Evolutionary conservation across 2,888 invertebrate genomes (phyloP).

Genomic region (Asteroscopus sphinx): DNA sequence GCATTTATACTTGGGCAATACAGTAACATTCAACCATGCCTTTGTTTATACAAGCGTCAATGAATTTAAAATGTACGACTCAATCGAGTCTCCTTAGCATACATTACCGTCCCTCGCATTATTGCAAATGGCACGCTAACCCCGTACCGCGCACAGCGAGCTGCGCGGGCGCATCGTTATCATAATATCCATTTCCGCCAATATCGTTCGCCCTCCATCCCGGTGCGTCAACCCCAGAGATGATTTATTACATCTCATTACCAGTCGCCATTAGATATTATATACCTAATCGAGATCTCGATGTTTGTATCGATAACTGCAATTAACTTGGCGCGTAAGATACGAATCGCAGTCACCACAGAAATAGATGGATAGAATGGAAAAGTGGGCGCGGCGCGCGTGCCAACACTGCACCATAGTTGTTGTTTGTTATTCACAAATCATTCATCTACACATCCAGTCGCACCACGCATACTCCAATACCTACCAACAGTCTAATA

Average conservation of each 20-base stretch:
- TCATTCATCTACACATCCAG: too few relatives aligned
- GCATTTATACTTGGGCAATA: slow-evolving; percentile 34
- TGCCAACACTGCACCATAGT: too few relatives aligned
- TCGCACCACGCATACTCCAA: too few relatives aligned
- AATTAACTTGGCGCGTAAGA: slow-evolving; percentile 54
- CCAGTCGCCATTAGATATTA: slow-evolving; percentile 64
- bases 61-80: slow-evolving; percentile 59
- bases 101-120: slow-evolving; percentile 57
- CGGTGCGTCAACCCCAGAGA: slow-evolving; percentile 64
- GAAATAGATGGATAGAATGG: too few relatives aligned
- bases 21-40: slow-evolving; percentile 44
- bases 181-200: slow-evolving; percentile 79
- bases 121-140: slow-evolving; percentile 57
- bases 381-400: too few relatives aligned
- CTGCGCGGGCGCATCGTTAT: slow-evolving; percentile 72
- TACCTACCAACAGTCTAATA: too few relatives aligned
- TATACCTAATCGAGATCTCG: slow-evolving; percentile 66
- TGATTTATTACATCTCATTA: slow-evolving; percentile 78
- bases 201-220: slow-evolving; percentile 66
- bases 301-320: slow-evolving; percentile 58
- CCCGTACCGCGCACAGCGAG: slow-evolving; percentile 46
- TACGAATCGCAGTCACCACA: slow-evolving; percentile 64
- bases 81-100: slow-evolving; percentile 57
- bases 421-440: too few relatives aligned
- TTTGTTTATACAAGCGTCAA: slow-evolving; percentile 62